Conservation (phyloP, 2,797 vertebrate genomes). For the Microctenopoma steveboyesi region DNA sequence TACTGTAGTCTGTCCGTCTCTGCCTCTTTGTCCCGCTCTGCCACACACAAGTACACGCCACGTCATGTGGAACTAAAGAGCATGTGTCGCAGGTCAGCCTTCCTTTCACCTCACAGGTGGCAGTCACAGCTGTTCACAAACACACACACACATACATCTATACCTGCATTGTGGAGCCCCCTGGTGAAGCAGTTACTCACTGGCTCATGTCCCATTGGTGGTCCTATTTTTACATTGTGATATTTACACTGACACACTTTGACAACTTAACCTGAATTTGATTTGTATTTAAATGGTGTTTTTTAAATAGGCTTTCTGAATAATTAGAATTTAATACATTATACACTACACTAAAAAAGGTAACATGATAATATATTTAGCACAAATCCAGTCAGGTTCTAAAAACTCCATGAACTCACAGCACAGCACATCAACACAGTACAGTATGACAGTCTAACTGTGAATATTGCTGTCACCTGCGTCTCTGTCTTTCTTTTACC, state of each 20-base stretch:
- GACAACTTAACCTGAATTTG: conserved; percentile 4
- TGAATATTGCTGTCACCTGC: conserved; percentile 57
- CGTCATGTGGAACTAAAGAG: conserved; percentile 63
- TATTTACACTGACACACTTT: conserved; percentile 1
- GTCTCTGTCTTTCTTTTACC: conserved; percentile 3
- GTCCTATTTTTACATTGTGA: conserved; percentile 12
- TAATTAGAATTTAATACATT: background rate
- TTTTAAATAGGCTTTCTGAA: background rate
- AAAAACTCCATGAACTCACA: background rate
- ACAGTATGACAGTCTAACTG: conserved; percentile 11
- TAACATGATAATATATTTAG: background rate
- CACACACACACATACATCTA: conserved; percentile 13
- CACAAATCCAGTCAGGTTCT: background rate
- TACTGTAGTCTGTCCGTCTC: conserved; percentile 17
- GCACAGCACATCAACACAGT: conserved; percentile 8
- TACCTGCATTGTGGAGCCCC: conserved; percentile 45
- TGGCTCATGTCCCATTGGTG: background rate
- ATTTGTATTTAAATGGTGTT: conserved; percentile 1
- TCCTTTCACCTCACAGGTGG: conserved; percentile 70
- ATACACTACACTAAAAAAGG: background rate
- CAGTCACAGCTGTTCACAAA: conserved; percentile 60
- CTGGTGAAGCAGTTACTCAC: conserved; percentile 30
- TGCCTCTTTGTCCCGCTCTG: background rate
- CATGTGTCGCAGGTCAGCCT: conserved; percentile 70
- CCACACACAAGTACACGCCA: conserved; percentile 24